phyloP scores from a whole-genome alignment of 2,113 vertebrate genomes.

The Isichthys henryi region DNA sequence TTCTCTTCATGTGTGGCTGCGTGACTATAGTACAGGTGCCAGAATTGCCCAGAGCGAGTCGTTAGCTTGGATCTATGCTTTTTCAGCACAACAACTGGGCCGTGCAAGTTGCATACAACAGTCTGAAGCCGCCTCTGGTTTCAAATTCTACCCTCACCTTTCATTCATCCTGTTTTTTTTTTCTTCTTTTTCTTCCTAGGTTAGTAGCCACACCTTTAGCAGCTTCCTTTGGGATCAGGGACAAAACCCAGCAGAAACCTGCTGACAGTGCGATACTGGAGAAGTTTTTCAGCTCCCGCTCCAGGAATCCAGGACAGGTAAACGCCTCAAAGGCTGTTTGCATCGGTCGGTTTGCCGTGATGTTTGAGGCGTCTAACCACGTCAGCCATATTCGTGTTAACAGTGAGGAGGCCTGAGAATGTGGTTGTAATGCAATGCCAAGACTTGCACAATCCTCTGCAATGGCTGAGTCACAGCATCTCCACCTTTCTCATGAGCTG shows the following conservation, averaged over 20 bases:
- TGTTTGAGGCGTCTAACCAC: neutral
- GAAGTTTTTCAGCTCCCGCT: conserved; percentile 59
- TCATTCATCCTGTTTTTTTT: too few species aligned
- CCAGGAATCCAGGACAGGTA: conserved; percentile 74
- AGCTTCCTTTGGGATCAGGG: conserved; percentile 62
- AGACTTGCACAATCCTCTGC: neutral
- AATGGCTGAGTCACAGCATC: neutral
- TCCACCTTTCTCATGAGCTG: neutral
- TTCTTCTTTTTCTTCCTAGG: conserved; percentile 48
- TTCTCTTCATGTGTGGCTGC: neutral
- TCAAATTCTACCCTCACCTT: neutral
- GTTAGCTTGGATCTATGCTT: neutral
- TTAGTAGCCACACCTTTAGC: conserved; percentile 73
- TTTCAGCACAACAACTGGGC: neutral
- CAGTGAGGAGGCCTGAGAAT: neutral
- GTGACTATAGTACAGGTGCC: neutral
- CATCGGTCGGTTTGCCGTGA: neutral
- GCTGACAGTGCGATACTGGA: conserved; percentile 68
- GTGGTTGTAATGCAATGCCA: neutral
- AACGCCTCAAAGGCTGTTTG: conserved; percentile 4
- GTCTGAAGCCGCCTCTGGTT: neutral
- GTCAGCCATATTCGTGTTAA: neutral
- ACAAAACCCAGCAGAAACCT: conserved; percentile 51
- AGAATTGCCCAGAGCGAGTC: neutral
- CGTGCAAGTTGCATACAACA: neutral